Base-by-base conservation (phyloP, 2,113 vertebrate genomes). In the Tupaia chinensis region DNA sequence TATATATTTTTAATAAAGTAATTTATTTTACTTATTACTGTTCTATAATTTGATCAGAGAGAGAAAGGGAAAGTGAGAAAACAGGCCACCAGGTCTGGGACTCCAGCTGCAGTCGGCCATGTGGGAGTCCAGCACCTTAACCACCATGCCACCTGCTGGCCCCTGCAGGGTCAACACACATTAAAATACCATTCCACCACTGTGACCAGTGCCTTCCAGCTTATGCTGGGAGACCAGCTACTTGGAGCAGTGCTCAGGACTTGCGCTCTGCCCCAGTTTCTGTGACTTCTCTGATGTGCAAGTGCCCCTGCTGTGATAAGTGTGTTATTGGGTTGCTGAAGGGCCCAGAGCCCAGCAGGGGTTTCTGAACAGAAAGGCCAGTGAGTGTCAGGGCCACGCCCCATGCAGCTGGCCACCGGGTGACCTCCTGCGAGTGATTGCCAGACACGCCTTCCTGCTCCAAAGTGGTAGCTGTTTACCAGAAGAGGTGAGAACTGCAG, bases 331-430 rank as follows among this genome's bases (percentile, higher is more conserved):
- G 92, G 96, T 92, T 95, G 14, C 66, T 1, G 84, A 95, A n/a
- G 65, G 68, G 88, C 90, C 56, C 87, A 70, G 82, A 96, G 93
- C 97, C 92, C 94, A 93, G 95, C 92, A 79, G 97, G 95, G 96
- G 20, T 2, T 27, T 96, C 93, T 54, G 96, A 95, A 91, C 82
- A 96, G 93, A 96, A 96, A 93, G 87, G 54, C 84, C 91, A 34
- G 53, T 66, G 93, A 87, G 58, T 94, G 89, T 78, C 66, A 56
- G 15, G 90, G 68, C 5, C 63, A 91, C 25, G 81, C 79, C 78
- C 56, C 65, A 3, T 0, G 76, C 76, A 95, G 78, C 76, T 77
- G 85, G 94, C 82, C 94, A n/a, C 54, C 95, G 79, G 78, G 79
- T n/a, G 70, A 63, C 23, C 93, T 16, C 44, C 87, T 94, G 58